Evolutionary conservation across 2,888 invertebrate species (phyloP), one percentile per base, ranked within the genome.

Genomic region (Endotricha flammealis): DNA sequence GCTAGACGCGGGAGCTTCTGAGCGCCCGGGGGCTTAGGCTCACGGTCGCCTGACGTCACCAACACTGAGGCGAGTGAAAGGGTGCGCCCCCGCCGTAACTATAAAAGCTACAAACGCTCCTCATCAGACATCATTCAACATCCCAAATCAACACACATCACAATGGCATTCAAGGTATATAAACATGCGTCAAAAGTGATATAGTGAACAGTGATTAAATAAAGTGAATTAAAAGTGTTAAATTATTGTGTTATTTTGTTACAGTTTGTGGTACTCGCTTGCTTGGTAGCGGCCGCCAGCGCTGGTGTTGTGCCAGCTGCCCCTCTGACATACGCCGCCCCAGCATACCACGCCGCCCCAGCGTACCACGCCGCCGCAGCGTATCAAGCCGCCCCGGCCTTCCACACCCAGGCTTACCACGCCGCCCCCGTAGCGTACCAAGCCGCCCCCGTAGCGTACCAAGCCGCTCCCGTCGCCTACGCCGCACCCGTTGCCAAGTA

Each of bases 141-240:
- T 70, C 67, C 62, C 68, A 64, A 56, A 67, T 64, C 70, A 65
- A 64, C 57, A 57, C 57, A 71, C 57, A 64, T n/a, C 67, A 78
- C 67, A 71, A 85, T 85, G 85, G 81, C 81, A 68, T 81, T 79
- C 70, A 83, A 85, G 85, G 85, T 85, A 81, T 39, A 28, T 31
- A 6, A 34, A 13, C 27, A 24, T n/a, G 3, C 8, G 16, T 29
- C 29, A 38, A n/a, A 31, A 37, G 27, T 34, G 25, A 28, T 28
- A 28, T n/a, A 31, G 23, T 27, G 30, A 36, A 11, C 6, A 12
- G 12, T 20, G 24, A 34, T 22, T 8, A 29, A 22, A 23, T 22
- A 24, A 13, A 22, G 34, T 5, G 35, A 12, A 33, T 9, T 10
- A 30, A 40, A 30, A 33, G 33, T 27, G 28, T 23, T 32, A n/a